A percentile compares a stretch with the other conserved stretches of the same genome.
These are phyloP conservation scores for Passer montanus DNA, from an alignment of 2,113 vertebrate genomes.

Conservation along the genomic window DNA sequence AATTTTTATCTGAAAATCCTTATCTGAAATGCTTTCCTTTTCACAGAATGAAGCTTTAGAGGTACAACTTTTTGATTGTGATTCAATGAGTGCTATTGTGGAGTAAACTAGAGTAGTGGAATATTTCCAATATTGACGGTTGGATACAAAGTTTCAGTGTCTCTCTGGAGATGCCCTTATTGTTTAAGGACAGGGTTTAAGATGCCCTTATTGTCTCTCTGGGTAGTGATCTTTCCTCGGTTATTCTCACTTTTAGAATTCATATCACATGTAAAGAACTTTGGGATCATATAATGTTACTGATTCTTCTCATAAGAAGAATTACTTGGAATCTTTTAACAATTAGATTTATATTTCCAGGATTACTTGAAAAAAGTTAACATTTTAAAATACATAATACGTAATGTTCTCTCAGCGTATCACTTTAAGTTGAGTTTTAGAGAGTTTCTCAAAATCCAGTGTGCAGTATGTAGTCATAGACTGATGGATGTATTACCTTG, in stretches of 20 bases:
- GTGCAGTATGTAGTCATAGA: not conserved
- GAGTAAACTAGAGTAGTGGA: not conserved
- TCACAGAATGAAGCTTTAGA: not conserved
- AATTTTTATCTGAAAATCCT: not conserved
- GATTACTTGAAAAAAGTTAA: not conserved
- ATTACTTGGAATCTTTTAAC: not conserved
- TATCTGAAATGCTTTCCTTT: not conserved
- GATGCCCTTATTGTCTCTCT: not conserved
- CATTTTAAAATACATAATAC: not conserved
- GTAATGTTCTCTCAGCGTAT: not conserved
- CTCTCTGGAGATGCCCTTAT: not conserved
- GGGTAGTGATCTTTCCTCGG: not conserved
- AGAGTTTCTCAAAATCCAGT: not conserved
- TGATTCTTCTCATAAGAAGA: not conserved
- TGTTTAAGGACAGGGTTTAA: not conserved
- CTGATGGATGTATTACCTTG: not conserved
- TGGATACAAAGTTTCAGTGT: not conserved
- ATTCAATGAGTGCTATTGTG: not conserved
- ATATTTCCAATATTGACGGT: not conserved
- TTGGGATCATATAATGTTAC: not conserved
- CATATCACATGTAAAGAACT: not conserved
- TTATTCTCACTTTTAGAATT: not conserved
- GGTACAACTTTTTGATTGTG: not conserved
- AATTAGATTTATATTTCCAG: not conserved
- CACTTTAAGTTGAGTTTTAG: not conserved